Base-by-base conservation (phyloP, 1,140 invertebrate species). In the Pseudachorutes palmiensis region DNA sequence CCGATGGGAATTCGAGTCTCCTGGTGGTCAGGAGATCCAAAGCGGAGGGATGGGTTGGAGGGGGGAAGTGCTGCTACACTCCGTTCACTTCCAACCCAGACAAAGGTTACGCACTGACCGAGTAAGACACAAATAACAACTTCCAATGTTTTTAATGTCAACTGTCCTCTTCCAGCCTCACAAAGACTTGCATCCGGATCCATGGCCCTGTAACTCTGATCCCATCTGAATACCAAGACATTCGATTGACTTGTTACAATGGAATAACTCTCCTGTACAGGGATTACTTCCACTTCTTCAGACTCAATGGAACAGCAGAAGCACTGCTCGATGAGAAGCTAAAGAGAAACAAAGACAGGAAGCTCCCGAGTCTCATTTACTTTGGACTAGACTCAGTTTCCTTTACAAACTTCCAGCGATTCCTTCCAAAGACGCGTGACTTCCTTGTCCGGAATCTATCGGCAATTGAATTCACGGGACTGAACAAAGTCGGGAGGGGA, bases 381-480 rank as follows among this genome's bases (percentile, higher is more conserved):
- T 66, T 84, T 14, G 83, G 82, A 2, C 72, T 84, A 0, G 84
- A 85, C 74, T 80, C 83, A 0, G 77, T 84, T 28, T 85, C 84
- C 1, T 75, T 82, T 24, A 74, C 82, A 16, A 84, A 85, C 74
- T 81, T 83, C 63, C 76, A 79, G 5, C 76, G 84, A 1, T 82
- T 84, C 66, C 78, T 86, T 76, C 79, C 79, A 1, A 72, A 75
- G 57, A 83, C 83, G 0, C 71, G 78, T 14, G 32, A 73, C 0
- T 81, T 78, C 62, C 73, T 85, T 0, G 70, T 75, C 1, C 64
- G 76, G n/a, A 64, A 76, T 1, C 65, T 79, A 28, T 69, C 70
- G 14, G 75, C 75, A 2, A 71, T 80, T 36, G 79, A 65, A 12
- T 32, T 72, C 22, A 12, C 60, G 16, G 79, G 79, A 1, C 79